These are phyloP conservation scores for Drosophila birchii DNA, from an alignment of 2,888 invertebrate species.

Conservation along the genomic window DNA sequence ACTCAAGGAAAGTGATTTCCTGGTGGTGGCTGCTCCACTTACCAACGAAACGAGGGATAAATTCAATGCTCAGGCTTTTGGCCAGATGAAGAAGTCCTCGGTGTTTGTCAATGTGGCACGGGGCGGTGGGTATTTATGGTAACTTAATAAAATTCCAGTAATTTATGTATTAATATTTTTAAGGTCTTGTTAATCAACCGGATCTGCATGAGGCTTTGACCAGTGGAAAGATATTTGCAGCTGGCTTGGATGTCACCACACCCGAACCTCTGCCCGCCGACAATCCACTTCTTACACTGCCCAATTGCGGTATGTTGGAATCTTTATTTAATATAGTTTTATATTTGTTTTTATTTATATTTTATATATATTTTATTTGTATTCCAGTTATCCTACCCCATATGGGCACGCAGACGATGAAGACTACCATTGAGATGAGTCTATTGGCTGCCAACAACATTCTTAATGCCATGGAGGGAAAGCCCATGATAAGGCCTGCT, in stretches of 20 bases:
- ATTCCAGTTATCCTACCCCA: constrained; percentile 92
- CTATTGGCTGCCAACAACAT: constrained; percentile 92
- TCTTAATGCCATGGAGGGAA: constrained; percentile 89
- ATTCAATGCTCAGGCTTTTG: constrained; percentile 91
- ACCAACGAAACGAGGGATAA: constrained; percentile 91
- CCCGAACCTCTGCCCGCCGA: constrained; percentile 95
- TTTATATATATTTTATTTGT: not conserved
- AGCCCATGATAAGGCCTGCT: constrained; percentile 88
- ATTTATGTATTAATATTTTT: not conserved
- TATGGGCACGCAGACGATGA: constrained; percentile 92
- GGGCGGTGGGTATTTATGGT: constrained; percentile 85
- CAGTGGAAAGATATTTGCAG: constrained; percentile 90
- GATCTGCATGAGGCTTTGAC: constrained; percentile 92
- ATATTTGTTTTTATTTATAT: not conserved
- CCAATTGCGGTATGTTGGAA: constrained; percentile 90
- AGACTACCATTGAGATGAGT: constrained; percentile 92
- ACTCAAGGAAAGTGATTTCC: constrained; percentile 92
- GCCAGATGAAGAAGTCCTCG: constrained; percentile 93
- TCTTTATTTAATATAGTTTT: not conserved
- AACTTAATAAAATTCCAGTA: not conserved
- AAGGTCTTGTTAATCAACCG: constrained; percentile 90
- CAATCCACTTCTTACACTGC: constrained; percentile 90
- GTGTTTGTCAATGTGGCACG: constrained; percentile 95
- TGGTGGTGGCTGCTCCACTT: constrained; percentile 92
- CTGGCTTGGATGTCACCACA: constrained; percentile 95